A percentile compares a stretch with the other conserved stretches of the same genome.
phyloP scores from a whole-genome alignment of 2,113 vertebrate genomes.

The Carassius gibelio region DNA sequence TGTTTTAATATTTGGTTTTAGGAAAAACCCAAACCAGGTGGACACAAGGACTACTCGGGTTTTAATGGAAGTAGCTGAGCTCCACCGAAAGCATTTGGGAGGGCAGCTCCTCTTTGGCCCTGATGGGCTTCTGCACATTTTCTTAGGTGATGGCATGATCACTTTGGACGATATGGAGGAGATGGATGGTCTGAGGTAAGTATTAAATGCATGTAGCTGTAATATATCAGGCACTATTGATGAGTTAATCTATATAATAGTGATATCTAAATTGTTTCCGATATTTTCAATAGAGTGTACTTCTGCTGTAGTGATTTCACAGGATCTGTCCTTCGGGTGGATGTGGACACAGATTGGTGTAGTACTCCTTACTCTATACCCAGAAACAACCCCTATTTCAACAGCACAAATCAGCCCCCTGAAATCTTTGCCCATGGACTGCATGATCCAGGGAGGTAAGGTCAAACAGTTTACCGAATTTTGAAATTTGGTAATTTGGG shows the following conservation, averaged over 20 bases:
- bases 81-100: slow-evolving; percentile 94
- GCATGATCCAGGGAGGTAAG: slow-evolving; percentile 97
- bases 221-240: not conserved
- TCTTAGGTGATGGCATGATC: slow-evolving; percentile 98
- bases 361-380: slow-evolving; percentile 88
- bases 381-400: slow-evolving; percentile 93
- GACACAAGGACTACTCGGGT: slow-evolving; percentile 86
- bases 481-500: no score
- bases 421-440: slow-evolving; percentile 97
- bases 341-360: slow-evolving; percentile 90
- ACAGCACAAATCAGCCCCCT: slow-evolving; percentile 97
- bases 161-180: slow-evolving; percentile 99
- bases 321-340: slow-evolving; percentile 92
- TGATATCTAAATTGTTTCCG: not conserved
- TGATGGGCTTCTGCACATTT: slow-evolving; percentile 90
- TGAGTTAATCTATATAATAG: not conserved
- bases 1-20: slow-evolving; percentile 58
- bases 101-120: slow-evolving; percentile 93
- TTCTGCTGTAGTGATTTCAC: slow-evolving; percentile 90
- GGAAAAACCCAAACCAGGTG: slow-evolving; percentile 95
- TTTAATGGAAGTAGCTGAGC: slow-evolving; percentile 95
- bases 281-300: slow-evolving; percentile 20
- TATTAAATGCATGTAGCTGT: not conserved
- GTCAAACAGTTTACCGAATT: slow-evolving; percentile 25
- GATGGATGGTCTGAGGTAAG: slow-evolving; percentile 97